Evolutionary conservation across 2,797 vertebrate species (phyloP).

Genomic region (Todus mexicanus): DNA sequence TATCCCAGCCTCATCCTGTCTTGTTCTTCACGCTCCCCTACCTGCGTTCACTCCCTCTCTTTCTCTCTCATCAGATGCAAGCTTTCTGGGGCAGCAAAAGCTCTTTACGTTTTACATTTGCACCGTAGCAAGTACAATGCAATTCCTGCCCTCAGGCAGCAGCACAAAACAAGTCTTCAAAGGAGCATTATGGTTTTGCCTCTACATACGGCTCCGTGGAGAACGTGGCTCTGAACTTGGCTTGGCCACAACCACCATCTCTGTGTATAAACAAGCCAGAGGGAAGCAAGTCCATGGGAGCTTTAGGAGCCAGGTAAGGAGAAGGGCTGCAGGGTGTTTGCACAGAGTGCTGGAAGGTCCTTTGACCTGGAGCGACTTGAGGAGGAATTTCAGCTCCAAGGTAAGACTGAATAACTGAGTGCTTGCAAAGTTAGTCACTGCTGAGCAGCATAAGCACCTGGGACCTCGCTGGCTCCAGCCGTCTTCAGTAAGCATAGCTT

Average conservation of each 20-base stretch:
- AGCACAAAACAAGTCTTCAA: not conserved
- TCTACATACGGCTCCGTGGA: not conserved
- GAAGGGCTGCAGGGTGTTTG: not conserved
- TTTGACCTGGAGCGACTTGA: not conserved
- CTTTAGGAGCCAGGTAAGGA: not conserved
- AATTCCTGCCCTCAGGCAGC: constrained; percentile 10
- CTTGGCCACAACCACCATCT: not conserved
- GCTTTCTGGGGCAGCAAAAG: not conserved
- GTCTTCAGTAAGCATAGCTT: not conserved
- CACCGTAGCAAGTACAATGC: not conserved
- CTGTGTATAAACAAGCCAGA: not conserved
- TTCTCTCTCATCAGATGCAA: not conserved
- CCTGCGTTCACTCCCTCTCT: not conserved
- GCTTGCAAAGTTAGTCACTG: not conserved
- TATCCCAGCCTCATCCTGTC: not conserved
- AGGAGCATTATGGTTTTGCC: not conserved
- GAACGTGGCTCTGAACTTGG: not conserved
- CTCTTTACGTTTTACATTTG: constrained; percentile 28
- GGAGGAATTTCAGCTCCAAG: not conserved
- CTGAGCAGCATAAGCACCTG: not conserved
- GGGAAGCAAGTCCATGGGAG: not conserved
- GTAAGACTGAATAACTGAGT: not conserved
- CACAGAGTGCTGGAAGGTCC: not conserved
- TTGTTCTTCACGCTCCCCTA: not conserved
- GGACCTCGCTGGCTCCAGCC: not conserved